These are phyloP conservation scores for Erithacus rubecula DNA, from an alignment of 2,797 vertebrate species.

Conservation along the genomic window DNA sequence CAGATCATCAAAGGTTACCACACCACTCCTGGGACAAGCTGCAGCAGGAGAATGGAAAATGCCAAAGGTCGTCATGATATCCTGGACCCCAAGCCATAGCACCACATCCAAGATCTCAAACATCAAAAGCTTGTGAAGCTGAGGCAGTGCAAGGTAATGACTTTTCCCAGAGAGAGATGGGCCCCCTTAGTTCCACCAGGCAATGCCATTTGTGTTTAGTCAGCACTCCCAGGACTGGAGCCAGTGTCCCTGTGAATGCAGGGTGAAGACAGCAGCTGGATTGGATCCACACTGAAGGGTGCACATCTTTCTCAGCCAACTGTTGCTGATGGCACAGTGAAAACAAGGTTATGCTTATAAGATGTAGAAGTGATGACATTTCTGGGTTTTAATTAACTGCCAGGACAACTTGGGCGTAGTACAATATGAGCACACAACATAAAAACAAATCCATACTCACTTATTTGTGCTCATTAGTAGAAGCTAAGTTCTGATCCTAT, in stretches of 20 bases:
- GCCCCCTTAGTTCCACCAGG: not conserved
- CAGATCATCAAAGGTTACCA: not conserved
- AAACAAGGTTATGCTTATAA: not conserved
- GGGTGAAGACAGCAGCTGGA: rapidly evolving
- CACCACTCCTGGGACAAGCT: not conserved
- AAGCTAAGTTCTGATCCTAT: not conserved
- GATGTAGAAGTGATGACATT: not conserved
- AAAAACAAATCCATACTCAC: not conserved
- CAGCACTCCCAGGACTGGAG: rapidly evolving
- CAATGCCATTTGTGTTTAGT: not conserved
- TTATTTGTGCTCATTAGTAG: not conserved
- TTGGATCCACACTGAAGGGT: not conserved
- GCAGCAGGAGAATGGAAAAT: not conserved
- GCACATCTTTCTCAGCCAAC: not conserved
- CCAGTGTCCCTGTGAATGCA: not conserved
- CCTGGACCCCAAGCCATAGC: not conserved
- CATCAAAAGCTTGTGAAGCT: not conserved
- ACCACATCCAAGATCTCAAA: not conserved
- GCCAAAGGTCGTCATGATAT: not conserved
- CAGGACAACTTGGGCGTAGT: not conserved
- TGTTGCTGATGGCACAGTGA: not conserved
- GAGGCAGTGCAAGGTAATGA: not conserved
- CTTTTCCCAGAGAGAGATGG: not conserved
- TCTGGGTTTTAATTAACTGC: not conserved
- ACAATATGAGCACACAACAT: not conserved